These are phyloP conservation scores for Muscicapa comitata DNA, from an alignment of 2,797 vertebrate genomes.

Conservation along the genomic window DNA sequence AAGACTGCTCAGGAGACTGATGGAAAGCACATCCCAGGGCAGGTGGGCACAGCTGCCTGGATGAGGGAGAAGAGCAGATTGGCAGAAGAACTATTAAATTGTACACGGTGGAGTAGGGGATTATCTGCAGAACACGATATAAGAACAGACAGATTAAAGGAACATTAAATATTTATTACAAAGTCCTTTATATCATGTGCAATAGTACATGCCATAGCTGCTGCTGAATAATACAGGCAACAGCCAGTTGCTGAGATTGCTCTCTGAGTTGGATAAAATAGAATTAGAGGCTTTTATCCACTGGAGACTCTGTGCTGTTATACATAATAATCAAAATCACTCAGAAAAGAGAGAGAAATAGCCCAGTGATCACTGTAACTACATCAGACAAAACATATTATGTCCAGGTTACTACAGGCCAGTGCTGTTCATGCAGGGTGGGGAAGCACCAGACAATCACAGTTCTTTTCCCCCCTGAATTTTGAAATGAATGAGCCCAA, in stretches of 20 bases:
- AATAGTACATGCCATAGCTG: constrained; percentile 19
- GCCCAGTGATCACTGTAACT: not conserved
- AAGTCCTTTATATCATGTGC: not conserved
- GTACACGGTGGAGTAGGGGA: constrained; percentile 8
- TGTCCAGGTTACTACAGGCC: not conserved
- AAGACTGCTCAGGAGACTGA: not conserved
- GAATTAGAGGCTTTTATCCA: constrained; percentile 60
- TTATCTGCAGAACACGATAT: constrained; percentile 33
- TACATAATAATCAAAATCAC: constrained; percentile 54
- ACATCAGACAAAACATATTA: not conserved
- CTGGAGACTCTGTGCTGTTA: not conserved
- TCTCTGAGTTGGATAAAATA: constrained; percentile 62
- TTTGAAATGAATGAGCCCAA: not conserved
- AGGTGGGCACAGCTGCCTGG: rapidly evolving
- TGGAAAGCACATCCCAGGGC: not conserved
- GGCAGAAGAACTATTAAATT: constrained; percentile 30
- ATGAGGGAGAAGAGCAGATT: not conserved
- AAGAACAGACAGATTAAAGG: constrained; percentile 53
- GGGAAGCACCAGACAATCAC: not conserved
- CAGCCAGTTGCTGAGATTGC: constrained; percentile 20
- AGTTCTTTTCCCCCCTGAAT: not conserved
- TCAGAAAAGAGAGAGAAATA: constrained; percentile 34
- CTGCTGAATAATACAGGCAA: constrained; percentile 51
- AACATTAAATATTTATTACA: constrained; percentile 46
- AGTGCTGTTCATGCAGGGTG: not conserved